Base-by-base conservation (phyloP, 30 jellyfish, hydroid and myxozoan genomes). In the Phacellophora camtschatica region DNA sequence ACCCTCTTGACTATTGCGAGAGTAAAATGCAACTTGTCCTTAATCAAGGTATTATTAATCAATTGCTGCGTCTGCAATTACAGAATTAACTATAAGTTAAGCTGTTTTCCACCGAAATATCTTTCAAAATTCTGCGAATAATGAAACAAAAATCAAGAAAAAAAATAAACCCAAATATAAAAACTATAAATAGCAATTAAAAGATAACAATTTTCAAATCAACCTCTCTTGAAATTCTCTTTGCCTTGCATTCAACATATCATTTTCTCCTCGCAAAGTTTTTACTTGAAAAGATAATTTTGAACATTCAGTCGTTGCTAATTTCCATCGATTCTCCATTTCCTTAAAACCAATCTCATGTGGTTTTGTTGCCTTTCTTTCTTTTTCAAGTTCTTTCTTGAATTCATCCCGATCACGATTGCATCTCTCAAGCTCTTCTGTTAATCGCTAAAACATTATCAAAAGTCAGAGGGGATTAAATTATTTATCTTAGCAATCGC, bases 191-290 rank as follows among this genome's bases (percentile, higher is more conserved):
- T 28, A 5, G 3, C 33, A 8, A 11, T 13, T 0, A 46, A 46
- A 9, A 13, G 0, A 6, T 46, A 5, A 5, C 51, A 39, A 5
- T 39, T 39, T 39, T 13, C 51, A 39, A 7, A 5, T 39, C 13
- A 39, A 90, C 98, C 94, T 83, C 31, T 90, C 98, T 35, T 84
- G 98, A 31, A 62, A 79, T 31, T 77, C 95, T 51, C 74, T 90
- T 20, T 84, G 85, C 45, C 71, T 83, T 37, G 82, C 94, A 13
- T 90, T 57, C 77, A 90, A 29, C 96, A 90, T 83, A 27, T 83
- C 96, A 58, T 90, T 90, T 56, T 90, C 98, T n/a, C 94, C 95
- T 7, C 89, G 85, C 54, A 77, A 34, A 11, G 98, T 90, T 33
- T 86, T 90, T 18, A 67, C 85, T 67, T 84, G 96, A 77, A 90